Evolutionary conservation across 2,797 vertebrate genomes (phyloP).

Genomic region (Phalloptychus januarius): DNA sequence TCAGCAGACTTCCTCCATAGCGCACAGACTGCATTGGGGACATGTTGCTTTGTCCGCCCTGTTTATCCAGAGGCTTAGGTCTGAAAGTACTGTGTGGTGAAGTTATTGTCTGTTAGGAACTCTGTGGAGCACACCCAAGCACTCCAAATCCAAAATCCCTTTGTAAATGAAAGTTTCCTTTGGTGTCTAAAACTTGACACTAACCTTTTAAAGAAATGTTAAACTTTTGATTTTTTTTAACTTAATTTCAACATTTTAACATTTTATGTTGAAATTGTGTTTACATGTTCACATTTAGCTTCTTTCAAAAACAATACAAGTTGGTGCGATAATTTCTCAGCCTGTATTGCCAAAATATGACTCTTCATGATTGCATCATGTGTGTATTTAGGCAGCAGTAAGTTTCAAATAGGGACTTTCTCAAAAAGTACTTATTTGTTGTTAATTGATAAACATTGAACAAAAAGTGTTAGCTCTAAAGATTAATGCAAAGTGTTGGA

Average conservation of each 20-base stretch:
- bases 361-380: not conserved
- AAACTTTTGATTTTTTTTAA: not conserved
- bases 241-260: not conserved
- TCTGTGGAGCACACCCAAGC: conserved; percentile 5
- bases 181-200: not conserved
- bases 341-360: not conserved
- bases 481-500: not conserved
- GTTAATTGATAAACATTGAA: not conserved
- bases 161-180: not conserved
- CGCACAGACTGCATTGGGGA: conserved; percentile 32
- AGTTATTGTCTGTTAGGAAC: conserved; percentile 31
- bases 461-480: not conserved
- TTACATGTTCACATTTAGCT: not conserved
- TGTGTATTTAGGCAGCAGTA: not conserved
- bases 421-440: not conserved
- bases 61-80: conserved; percentile 32
- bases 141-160: conserved; percentile 2
- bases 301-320: not conserved
- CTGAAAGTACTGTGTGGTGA: conserved; percentile 20
- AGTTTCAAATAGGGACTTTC: not conserved
- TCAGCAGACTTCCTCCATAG: conserved; percentile 52
- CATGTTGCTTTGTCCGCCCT: conserved; percentile 38
- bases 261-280: no score
- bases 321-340: not conserved
- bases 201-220: not conserved